Evolutionary conservation across 2,888 invertebrate genomes (phyloP), one percentile per base, ranked within the genome.

Genomic region (Steinernema scapterisci): DNA sequence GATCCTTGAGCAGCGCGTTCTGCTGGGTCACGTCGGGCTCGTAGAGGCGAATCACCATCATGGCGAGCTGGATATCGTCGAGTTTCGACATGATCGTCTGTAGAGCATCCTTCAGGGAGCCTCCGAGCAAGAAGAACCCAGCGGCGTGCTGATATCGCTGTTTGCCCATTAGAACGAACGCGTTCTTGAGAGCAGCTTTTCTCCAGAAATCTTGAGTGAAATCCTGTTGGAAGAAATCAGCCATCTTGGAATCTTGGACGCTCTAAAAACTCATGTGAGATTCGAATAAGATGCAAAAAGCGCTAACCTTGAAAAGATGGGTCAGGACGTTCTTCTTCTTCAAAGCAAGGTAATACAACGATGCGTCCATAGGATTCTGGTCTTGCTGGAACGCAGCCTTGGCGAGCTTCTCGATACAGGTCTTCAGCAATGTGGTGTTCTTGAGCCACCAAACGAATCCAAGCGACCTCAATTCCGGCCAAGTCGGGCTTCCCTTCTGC

Each of bases 131-230:
- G 89, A 99, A 99, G 90, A 99, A 99, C 0, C 97, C 99, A 0
- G 97, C 97, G 0, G 99, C 97, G 87, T 99, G 97, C 77, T 95
- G 94, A 88, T 97, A 99, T 71, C 97, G 87, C 89, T 99, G 97
- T 87, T 94, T 95, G 1, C 97, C 94, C 48, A 99, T 91, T 52
- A 99, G 89, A 1, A 95, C 95, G 88, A 95, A 99, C 0, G 99
- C 99, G 88, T 99, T 99, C 89, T 97, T 99, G 78, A 97, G 88
- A 0, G 97, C 99, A 0, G 97, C 96, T 87, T 95, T 97, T 23
- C 96, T 91, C 97, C 97, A 97, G 73, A 96, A 91, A 84, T 95
- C 94, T 87, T 95, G 93, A 0, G 90, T 88, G 88, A 99, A 99
- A 87, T 99, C 95, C 88, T 97, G 95, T 25, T 93, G 90, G 88